These are phyloP conservation scores for Sarcophaga bullata DNA, from an alignment of 1,140 invertebrate species.

Conservation along the genomic window DNA sequence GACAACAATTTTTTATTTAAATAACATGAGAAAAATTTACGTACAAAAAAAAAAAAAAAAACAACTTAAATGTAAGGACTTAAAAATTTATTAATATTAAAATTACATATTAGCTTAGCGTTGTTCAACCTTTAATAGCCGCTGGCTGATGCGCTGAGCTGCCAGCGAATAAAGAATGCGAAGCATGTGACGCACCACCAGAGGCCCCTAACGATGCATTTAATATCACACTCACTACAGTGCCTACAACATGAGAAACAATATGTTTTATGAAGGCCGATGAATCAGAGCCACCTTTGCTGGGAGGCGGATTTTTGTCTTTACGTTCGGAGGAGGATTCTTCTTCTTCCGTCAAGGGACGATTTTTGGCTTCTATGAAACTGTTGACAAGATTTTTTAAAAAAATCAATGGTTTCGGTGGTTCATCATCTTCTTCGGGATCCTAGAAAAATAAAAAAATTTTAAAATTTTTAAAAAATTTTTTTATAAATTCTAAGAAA, in stretches of 20 bases:
- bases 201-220: slow-evolving; percentile 60
- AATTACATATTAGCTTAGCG: too few species aligned
- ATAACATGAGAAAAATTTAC: too few species aligned
- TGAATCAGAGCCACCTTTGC: slow-evolving; percentile 53
- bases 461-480: slow-evolving; percentile 20
- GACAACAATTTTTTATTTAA: too few species aligned
- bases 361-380: slow-evolving; percentile 58
- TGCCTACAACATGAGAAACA: slow-evolving; percentile 58
- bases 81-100: too few species aligned
- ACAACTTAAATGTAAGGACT: too few species aligned
- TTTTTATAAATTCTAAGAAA: slow-evolving; percentile 12
- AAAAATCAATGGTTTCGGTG: slow-evolving; percentile 57
- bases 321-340: slow-evolving; percentile 51
- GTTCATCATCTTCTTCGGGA: slow-evolving; percentile 60
- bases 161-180: slow-evolving; percentile 54
- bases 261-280: slow-evolving; percentile 60
- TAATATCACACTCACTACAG: slow-evolving; percentile 55
- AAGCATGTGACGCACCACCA: slow-evolving; percentile 58
- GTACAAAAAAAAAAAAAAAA: too few species aligned
- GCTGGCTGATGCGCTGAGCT: slow-evolving; percentile 54
- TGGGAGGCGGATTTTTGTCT: slow-evolving; percentile 14
- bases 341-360: slow-evolving; percentile 46
- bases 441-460: slow-evolving; percentile 50
- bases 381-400: slow-evolving; percentile 55
- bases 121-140: too few species aligned